Conservation (phyloP, 92 coral and sea anemone species). For the Parazoanthus atlanticus region DNA sequence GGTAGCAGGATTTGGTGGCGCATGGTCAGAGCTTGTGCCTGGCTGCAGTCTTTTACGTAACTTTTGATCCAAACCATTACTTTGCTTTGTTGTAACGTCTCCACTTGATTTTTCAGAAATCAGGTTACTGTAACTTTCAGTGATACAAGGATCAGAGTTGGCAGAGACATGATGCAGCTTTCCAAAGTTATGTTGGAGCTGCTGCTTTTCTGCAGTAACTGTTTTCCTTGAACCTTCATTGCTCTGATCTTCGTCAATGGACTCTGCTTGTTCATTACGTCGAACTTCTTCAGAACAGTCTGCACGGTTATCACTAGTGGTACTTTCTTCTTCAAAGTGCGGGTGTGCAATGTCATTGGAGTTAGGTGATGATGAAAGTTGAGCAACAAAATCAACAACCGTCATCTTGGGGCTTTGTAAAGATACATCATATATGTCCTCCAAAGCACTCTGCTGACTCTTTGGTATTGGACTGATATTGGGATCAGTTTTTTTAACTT, state of each 20-base stretch:
- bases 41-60: neutral
- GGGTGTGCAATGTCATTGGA: neutral
- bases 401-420: slow-evolving; percentile 21
- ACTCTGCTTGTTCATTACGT: neutral
- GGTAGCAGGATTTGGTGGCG: neutral
- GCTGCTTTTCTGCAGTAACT: neutral
- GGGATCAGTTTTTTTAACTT: neutral
- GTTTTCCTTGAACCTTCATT: neutral
- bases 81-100: too few relatives aligned
- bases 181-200: neutral
- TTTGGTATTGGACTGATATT: neutral
- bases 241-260: neutral
- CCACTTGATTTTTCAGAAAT: neutral
- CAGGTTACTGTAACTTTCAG: neutral
- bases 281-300: neutral
- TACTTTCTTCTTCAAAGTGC: neutral
- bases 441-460: neutral
- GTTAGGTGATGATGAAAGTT: slow-evolving; percentile 29
- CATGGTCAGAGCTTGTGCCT: neutral
- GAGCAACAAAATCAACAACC: slow-evolving; percentile 36
- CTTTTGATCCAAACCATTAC: neutral
- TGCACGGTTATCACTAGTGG: neutral
- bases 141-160: neutral
- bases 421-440: neutral
- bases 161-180: neutral